Evolutionary conservation across 2,797 vertebrate genomes (phyloP).

Genomic region (Sciurus carolinensis): DNA sequence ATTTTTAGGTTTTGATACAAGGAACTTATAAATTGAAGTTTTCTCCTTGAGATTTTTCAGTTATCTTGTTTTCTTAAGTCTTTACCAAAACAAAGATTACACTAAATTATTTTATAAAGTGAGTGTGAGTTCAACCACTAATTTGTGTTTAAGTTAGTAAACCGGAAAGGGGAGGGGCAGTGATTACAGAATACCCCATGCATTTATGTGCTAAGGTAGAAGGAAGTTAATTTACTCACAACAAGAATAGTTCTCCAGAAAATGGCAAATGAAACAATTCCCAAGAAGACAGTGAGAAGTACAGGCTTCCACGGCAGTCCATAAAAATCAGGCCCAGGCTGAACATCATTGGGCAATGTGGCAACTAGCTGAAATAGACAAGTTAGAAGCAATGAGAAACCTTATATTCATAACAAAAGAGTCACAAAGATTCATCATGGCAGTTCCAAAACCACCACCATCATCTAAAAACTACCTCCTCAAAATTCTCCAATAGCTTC

Average conservation of each 20-base stretch:
- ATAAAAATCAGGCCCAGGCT: slow-evolving; percentile 94
- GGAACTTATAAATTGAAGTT: background rate
- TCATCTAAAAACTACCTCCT: background rate
- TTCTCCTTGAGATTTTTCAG: background rate
- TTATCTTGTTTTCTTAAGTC: slow-evolving; percentile 11
- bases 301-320: slow-evolving; percentile 96
- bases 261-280: slow-evolving; percentile 92
- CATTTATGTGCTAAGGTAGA: background rate
- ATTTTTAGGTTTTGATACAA: background rate
- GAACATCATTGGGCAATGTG: slow-evolving; percentile 94
- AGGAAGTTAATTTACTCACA: slow-evolving; percentile 90
- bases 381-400: slow-evolving; percentile 47
- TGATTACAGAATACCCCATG: background rate
- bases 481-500: background rate
- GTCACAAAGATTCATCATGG: background rate
- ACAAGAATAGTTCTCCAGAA: slow-evolving; percentile 96
- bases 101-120: slow-evolving; percentile 4
- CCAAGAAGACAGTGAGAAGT: slow-evolving; percentile 91
- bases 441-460: background rate
- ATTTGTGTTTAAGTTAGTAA: background rate
- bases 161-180: background rate
- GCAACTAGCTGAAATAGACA: slow-evolving; percentile 91
- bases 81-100: slow-evolving; percentile 58
- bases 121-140: background rate
- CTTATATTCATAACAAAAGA: background rate